Evolutionary conservation across 2,888 invertebrate species (phyloP).

Genomic region (Euplexia lucipara): DNA sequence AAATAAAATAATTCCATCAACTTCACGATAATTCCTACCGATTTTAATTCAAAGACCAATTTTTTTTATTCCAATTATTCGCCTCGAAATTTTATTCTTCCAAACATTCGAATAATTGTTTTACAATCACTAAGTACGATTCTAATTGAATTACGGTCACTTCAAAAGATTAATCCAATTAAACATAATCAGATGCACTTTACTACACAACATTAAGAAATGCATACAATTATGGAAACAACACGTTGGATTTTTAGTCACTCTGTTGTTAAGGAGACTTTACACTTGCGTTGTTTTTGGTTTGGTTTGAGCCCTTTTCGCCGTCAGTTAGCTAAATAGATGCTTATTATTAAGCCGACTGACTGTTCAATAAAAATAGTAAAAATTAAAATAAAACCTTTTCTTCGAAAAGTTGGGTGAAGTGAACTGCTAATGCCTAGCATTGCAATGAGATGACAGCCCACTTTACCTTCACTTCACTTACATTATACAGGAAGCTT

Average conservation of each 20-base stretch:
- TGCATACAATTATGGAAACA: constrained; percentile 30
- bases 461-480: too few species aligned
- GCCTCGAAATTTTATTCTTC: constrained; percentile 6
- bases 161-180: constrained; percentile 56
- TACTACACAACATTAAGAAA: constrained; percentile 29
- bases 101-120: constrained; percentile 43
- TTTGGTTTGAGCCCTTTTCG: background rate
- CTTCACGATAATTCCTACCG: background rate
- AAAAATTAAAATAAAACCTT: too few species aligned
- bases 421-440: too few species aligned
- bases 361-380: too few species aligned
- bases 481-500: too few species aligned
- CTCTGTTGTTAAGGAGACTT: constrained; percentile 26
- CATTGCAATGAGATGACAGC: too few species aligned
- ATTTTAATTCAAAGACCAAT: background rate
- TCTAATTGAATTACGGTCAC: constrained; percentile 52
- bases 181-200: constrained; percentile 46
- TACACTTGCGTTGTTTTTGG: constrained; percentile 16
- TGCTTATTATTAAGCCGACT: too few species aligned
- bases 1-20: background rate
- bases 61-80: constrained; percentile 15
- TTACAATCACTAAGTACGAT: constrained; percentile 36
- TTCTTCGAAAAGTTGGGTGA: too few species aligned
- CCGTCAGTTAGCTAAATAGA: too few species aligned
- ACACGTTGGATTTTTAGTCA: constrained; percentile 14